Conservation (phyloP, 2,113 vertebrate genomes). For the Oncorhynchus kisutch region DNA sequence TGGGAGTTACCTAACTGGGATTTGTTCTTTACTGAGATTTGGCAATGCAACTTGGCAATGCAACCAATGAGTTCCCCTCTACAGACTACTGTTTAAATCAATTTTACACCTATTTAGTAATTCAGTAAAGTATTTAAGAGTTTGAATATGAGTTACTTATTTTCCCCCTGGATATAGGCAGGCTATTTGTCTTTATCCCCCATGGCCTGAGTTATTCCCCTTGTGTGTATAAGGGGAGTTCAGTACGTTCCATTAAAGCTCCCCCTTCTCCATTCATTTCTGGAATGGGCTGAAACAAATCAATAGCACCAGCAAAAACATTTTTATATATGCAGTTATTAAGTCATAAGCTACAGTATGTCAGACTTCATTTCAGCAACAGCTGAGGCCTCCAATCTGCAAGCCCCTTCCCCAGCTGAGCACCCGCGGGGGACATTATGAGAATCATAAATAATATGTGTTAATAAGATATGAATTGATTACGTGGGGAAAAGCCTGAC, state of each 20-base stretch:
- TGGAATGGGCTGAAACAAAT: slow-evolving; percentile 79
- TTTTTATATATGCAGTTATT: slow-evolving; percentile 97
- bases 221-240: slow-evolving; percentile 50
- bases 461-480: slow-evolving; percentile 98
- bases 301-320: slow-evolving; percentile 86
- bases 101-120: slow-evolving; percentile 55
- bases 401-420: slow-evolving; percentile 52
- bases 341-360: slow-evolving; percentile 99
- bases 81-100: slow-evolving; percentile 12
- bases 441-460: slow-evolving; percentile 95
- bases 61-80: slow-evolving; percentile 11
- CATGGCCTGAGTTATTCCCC: slow-evolving; percentile 57
- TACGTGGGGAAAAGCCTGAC: slow-evolving; percentile 87
- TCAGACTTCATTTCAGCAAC: slow-evolving; percentile 93
- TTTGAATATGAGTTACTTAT: slow-evolving; percentile 75
- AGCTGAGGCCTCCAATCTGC: slow-evolving; percentile 81
- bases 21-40: slow-evolving; percentile 61
- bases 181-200: slow-evolving; percentile 70
- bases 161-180: slow-evolving; percentile 22
- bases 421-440: slow-evolving; percentile 77
- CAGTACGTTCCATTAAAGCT: slow-evolving; percentile 49
- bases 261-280: slow-evolving; percentile 76
- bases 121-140: slow-evolving; percentile 79
- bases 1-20: slow-evolving; percentile 66
- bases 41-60: background rate